Conservation (phyloP, 1,140 invertebrate species). For the Apis florea region DNA sequence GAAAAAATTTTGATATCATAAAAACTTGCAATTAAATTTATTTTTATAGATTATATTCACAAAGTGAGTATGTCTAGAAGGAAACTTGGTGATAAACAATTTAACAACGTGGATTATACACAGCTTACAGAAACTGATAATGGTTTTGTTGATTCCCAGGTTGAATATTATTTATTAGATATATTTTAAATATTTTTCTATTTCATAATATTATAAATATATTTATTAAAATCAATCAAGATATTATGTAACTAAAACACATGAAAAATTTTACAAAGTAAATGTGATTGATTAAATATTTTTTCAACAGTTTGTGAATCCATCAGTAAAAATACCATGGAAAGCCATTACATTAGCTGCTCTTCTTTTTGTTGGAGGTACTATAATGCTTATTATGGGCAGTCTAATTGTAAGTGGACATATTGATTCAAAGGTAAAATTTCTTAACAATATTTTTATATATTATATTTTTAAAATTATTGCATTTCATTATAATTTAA, state of each 20-base stretch:
- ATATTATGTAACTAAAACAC: not conserved
- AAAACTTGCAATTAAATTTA: no score
- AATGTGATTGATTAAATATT: not conserved
- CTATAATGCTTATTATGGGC: conserved; percentile 86
- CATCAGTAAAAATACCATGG: conserved; percentile 87
- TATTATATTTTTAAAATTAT: not conserved
- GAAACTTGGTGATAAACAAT: conserved; percentile 78
- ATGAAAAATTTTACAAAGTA: not conserved
- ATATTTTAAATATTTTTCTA: not conserved
- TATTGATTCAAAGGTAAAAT: conserved; percentile 86
- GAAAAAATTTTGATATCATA: not conserved
- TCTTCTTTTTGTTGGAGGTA: conserved; percentile 88
- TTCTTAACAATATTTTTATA: conserved; percentile 7
- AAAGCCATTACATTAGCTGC: conserved; percentile 89
- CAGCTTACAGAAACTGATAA: conserved; percentile 84
- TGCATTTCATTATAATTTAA: not conserved
- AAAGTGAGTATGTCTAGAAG: conserved; percentile 83
- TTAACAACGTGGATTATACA: conserved; percentile 84
- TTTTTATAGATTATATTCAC: conserved; percentile 80
- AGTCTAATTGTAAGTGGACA: conserved; percentile 89
- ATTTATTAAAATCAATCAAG: not conserved
- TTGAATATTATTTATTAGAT: conserved; percentile 59
- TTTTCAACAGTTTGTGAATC: conserved; percentile 81
- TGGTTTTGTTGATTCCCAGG: conserved; percentile 88
- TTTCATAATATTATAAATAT: not conserved